Base-by-base conservation (phyloP, 2,113 vertebrate genomes). In the Chaenocephalus aceratus region DNA sequence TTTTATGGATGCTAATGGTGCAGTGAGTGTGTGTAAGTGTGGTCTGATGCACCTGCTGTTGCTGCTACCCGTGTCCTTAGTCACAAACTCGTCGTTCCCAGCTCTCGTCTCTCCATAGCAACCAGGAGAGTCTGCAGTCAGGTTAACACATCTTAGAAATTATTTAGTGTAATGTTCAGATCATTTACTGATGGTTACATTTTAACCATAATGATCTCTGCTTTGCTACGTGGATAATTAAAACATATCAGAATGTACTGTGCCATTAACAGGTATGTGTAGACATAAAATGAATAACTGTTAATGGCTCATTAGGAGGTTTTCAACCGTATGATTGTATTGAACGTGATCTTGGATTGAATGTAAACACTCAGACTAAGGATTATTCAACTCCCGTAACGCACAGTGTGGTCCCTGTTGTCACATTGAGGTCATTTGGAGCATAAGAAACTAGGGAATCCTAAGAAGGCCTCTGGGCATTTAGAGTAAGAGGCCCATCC, bases 1-100 rank as follows among this genome's bases (percentile, higher is more conserved):
- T 87, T 88, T 88, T 84, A 88, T 87, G 77, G 83, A n/a, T 53
- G 67, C 86, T 94, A 94, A 94, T 93, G 87, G 87, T 6, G 34
- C 65, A 0, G 11, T 13, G 74, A 54, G 82, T 62, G 67, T 62
- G 62, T 72, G 18, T 30, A 4, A 53, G 11, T 23, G 48, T 57
- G 86, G 45, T 44, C 72, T 62, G 77, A 73, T 58, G 80, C 60
- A 34, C 83, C 80, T 85, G 83, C 82, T 89, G 70, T 79, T 14
- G 54, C 72, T 3, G 26, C 74, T 53, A 57, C 68, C 62, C 58
- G 7, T 34, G 53, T 82, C 81, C 72, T 82, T 69, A 81, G 83
- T 80, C 81, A 72, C 79, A 36, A 78, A 67, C 59, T 80, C 46
- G 18, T 54, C 23, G 4, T 10, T 60, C 57, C 30, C 71, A 77